Base-by-base conservation (phyloP, 2,888 invertebrate genomes). In the Chymomyza caudatula region DNA sequence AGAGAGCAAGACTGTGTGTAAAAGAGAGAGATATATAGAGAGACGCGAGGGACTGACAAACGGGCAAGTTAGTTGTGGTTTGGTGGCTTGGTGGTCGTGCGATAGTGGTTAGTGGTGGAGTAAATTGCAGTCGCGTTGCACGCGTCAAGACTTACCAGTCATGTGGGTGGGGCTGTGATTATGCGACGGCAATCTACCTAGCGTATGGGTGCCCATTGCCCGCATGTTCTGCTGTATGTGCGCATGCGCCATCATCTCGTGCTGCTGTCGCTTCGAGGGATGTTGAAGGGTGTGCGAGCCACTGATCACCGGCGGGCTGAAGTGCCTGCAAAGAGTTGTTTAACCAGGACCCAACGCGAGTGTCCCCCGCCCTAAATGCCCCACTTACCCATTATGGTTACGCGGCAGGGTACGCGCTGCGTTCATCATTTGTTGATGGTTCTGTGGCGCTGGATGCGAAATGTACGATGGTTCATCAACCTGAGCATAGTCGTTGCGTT, bases 401-500 rank as follows among this genome's bases (percentile, higher is more conserved):
- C 92, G 84, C 47, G 89, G 90, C 78, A 86, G 90, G 75, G 80
- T 93, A 90, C 89, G 92, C 82, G 69, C 92, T 89, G 88, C 92
- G 68, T 89, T 89, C 87, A 89, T 87, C 91, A 78, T 91, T 88
- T 89, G 74, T 67, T 92, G 92, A 65, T 91, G 92, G 76, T 92
- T 92, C 76, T 89, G 89, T 80, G 91, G 87, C 74, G 91, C 90
- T 71, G 90, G 90, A 77, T 90, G 90, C 2, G 89, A 90, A 63
- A 89, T 90, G 68, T 89, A 87, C 88, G 92, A 96, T 70, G 95
- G 95, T 89, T 96, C 96, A 90, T 96, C 96, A 76, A 95, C 94
- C 89, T 95, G 96, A 67, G 94, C 94, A 85, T 95, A 95, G 88
- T 94, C 94, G 57, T 92, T 91, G 94, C 97, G 95, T 94, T 91